A percentile compares a stretch with the other conserved stretches of the same genome.
These are phyloP conservation scores for Stenichneumon culpator DNA, from an alignment of 2,888 invertebrate genomes.

Conservation along the genomic window DNA sequence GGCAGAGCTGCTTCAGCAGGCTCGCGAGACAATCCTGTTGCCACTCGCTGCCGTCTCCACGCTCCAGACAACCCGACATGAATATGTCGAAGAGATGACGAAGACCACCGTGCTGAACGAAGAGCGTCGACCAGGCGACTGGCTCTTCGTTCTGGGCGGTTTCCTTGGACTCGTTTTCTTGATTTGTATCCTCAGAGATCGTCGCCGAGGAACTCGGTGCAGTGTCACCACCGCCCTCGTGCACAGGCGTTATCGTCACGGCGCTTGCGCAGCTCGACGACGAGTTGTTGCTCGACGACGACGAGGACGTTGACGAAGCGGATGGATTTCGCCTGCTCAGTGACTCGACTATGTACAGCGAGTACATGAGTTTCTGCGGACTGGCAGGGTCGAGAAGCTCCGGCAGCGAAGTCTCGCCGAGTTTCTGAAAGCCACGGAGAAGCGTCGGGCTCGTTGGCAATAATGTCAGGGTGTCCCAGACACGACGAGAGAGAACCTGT, in stretches of 20 bases:
- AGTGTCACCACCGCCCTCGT: conserved; percentile 74
- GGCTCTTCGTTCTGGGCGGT: conserved; percentile 69
- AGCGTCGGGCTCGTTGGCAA: conserved; percentile 96
- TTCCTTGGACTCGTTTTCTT: conserved; percentile 77
- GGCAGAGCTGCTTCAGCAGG: conserved; percentile 93
- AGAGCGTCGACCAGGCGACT: conserved; percentile 90
- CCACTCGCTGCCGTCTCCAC: conserved; percentile 95
- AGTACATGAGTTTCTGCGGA: conserved; percentile 98
- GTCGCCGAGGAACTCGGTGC: conserved; percentile 62
- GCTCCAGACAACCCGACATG: conserved; percentile 91
- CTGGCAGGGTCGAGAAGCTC: conserved; percentile 94
- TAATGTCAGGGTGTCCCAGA: conserved; percentile 97
- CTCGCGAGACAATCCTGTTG: conserved; percentile 97
- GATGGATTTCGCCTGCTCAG: conserved; percentile 85
- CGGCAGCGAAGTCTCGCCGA: conserved; percentile 89
- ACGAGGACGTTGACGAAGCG: conserved; percentile 66
- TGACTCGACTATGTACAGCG: conserved; percentile 95
- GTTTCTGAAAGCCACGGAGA: conserved; percentile 93
- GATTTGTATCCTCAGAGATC: conserved; percentile 72
- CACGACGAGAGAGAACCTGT: conserved; percentile 93
- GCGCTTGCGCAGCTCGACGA: conserved; percentile 66
- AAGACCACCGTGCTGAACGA: conserved; percentile 95
- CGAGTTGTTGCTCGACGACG: conserved; percentile 64
- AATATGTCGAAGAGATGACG: conserved; percentile 96
- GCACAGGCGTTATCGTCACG: conserved; percentile 68